Percentiles rank a stretch among this genome's conserved stretches.
Evolutionary conservation across 1,140 invertebrate species (phyloP).

Genomic region (Leguminivora glycinivorella): DNA sequence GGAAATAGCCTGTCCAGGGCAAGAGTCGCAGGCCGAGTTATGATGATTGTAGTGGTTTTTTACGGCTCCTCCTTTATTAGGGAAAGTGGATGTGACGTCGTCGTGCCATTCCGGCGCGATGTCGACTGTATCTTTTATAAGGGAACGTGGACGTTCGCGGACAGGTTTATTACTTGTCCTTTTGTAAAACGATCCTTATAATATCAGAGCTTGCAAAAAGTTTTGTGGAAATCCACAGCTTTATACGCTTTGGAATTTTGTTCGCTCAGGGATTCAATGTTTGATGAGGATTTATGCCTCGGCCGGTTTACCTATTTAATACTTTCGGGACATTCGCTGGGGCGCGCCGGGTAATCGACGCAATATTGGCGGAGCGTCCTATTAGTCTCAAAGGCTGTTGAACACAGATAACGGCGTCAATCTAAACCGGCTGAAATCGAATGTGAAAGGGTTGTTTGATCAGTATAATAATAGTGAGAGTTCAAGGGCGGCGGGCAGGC

Average conservation of each 20-base stretch:
- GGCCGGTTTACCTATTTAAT: conserved; percentile 27
- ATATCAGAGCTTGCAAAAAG: conserved; percentile 37
- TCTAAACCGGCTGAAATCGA: conserved; percentile 43
- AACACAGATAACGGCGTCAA: conserved; percentile 50
- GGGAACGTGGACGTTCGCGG: conserved; percentile 46
- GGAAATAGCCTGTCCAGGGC: conserved; percentile 39
- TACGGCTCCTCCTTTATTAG: conserved; percentile 64
- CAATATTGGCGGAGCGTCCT: conserved; percentile 31
- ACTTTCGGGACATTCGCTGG: conserved; percentile 23
- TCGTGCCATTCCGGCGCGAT: conserved; percentile 50
- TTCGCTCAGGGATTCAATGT: conserved; percentile 24
- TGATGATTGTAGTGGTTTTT: conserved; percentile 74
- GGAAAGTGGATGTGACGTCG: conserved; percentile 48
- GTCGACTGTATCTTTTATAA: conserved; percentile 53
- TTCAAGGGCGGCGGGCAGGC: conserved; percentile 61
- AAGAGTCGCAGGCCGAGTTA: conserved; percentile 51
- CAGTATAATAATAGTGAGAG: conserved; percentile 64
- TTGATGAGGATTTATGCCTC: conserved; percentile 27
- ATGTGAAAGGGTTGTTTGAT: conserved; percentile 64
- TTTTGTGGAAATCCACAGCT: conserved; percentile 30
- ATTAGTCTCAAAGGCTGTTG: conserved; percentile 46
- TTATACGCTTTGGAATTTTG: conserved; percentile 25
- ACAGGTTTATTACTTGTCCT: conserved; percentile 53
- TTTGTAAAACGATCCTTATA: conserved; percentile 43
- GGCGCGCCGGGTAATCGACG: conserved; percentile 19